Base-by-base conservation (phyloP, 2,888 invertebrate species). In the Magallana nippona region DNA sequence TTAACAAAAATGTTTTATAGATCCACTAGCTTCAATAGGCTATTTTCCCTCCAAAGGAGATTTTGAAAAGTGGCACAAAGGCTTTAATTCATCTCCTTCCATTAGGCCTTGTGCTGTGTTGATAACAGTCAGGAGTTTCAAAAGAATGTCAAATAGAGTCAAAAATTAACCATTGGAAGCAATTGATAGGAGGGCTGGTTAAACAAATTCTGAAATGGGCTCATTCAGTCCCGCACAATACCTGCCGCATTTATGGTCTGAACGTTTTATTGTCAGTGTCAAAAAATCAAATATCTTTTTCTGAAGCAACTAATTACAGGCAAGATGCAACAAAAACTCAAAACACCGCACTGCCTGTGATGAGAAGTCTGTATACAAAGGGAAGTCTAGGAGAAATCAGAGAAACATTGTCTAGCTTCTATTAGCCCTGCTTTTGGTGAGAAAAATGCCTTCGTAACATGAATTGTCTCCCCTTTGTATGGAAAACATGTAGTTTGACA, bases 121-220 rank as follows among this genome's bases (percentile, higher is more conserved):
- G 79, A 79, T 79, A 79, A 57, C 57, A 44, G 56, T 57, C 79
- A 62, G 55, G 44, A 44, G 44, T 27, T 22, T 81, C 78, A 83
- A 85, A 71, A 71, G 83, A 82, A 82, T 83, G 83, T 83, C 85
- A 85, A 85, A 83, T 83, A 79, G 81, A 85, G 85, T 85, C 85
- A 85, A 83, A 85, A 85, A 85, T 85, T 83, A 85, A 85, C 82
- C 82, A 83, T 78, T 77, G 79, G 81, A 79, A 78, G 62, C 82
- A 44, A 83, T 85, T 83, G 85, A 85, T 85, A 85, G 44, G 56
- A 55, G 56, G 77, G 78, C 78, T 60, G 82, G 78, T 78, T 79
- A 82, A 82, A 79, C 85, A 85, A 85, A 85, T 85, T 81, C 57
- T 80, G 83, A 83, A 83, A 85, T 79, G 60, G 71, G 56, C 57